Percentiles rank a stretch among this genome's conserved stretches.
These are phyloP conservation scores for Volucella inanis DNA, from an alignment of 2,888 invertebrate species.

Conservation along the genomic window DNA sequence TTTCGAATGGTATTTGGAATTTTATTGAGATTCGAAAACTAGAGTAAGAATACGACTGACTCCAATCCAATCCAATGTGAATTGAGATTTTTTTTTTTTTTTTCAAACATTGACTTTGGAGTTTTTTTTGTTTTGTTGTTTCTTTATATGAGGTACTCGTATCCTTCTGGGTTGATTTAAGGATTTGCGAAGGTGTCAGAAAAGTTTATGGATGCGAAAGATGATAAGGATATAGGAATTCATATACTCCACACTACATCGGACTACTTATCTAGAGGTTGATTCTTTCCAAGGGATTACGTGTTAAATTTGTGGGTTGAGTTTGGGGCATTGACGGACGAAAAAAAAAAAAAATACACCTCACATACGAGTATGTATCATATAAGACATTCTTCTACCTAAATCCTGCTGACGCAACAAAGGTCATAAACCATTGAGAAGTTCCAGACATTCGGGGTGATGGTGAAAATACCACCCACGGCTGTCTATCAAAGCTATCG, in stretches of 20 bases:
- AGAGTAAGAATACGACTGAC: too few relatives aligned
- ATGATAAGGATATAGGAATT: conserved; percentile 42
- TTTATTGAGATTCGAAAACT: conserved; percentile 5
- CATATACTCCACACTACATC: not conserved
- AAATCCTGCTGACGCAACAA: not conserved
- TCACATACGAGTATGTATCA: too few relatives aligned
- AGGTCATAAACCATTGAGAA: conserved; percentile 9
- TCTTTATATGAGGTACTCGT: conserved; percentile 9
- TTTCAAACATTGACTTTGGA: not conserved
- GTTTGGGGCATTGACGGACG: too few relatives aligned
- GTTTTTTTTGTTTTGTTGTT: not conserved
- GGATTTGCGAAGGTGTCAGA: conserved; percentile 55
- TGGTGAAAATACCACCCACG: conserved; percentile 6
- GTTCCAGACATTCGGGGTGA: conserved; percentile 3
- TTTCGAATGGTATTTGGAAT: conserved; percentile 14
- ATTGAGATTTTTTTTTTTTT: conserved; percentile 11
- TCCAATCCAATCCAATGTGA: not conserved
- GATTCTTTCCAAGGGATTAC: conserved; percentile 5
- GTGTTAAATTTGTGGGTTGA: too few relatives aligned
- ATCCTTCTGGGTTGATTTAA: conserved; percentile 29
- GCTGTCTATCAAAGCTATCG: conserved; percentile 24
- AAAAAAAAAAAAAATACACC: too few relatives aligned
- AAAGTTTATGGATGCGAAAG: conserved; percentile 43
- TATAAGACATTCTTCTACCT: too few relatives aligned
- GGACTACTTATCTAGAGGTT: not conserved